Evolutionary conservation across 2,113 vertebrate species (phyloP).

Genomic region (Trinectes maculatus): DNA sequence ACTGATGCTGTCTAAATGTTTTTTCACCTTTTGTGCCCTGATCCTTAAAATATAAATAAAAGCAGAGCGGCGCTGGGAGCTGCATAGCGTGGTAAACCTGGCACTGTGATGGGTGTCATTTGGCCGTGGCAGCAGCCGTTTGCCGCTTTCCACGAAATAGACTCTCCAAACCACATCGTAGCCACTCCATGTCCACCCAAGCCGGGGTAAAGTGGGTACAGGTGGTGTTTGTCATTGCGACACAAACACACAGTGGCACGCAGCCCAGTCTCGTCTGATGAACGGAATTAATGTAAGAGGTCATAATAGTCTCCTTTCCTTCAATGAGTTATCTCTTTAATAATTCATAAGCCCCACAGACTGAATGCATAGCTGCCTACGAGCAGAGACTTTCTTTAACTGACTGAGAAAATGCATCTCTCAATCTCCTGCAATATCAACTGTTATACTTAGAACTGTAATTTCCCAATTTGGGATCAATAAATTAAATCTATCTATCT

Average conservation of each 20-base stretch:
- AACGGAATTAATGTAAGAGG: conserved; percentile 12
- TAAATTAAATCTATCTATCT: too few relatives aligned
- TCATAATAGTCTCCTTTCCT: conserved; percentile 22
- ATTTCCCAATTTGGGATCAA: too few relatives aligned
- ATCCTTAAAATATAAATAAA: conserved; percentile 21
- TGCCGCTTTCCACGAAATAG: conserved; percentile 3
- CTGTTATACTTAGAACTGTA: too few relatives aligned
- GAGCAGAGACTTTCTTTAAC: background rate
- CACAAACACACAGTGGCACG: background rate
- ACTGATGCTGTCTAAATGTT: conserved; percentile 46
- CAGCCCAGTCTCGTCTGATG: conserved; percentile 12
- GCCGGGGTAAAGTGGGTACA: conserved; percentile 37
- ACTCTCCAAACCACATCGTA: conserved; percentile 24
- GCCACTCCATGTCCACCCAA: conserved; percentile 43
- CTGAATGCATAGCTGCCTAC: background rate
- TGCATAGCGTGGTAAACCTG: conserved; percentile 2
- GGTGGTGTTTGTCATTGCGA: conserved; percentile 42
- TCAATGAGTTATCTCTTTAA: conserved; percentile 28
- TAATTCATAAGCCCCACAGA: conserved; percentile 29
- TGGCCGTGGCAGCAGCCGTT: conserved; percentile 46
- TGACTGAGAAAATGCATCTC: background rate
- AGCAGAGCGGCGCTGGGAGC: conserved; percentile 14
- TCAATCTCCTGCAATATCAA: too few relatives aligned
- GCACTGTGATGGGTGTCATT: conserved; percentile 41
- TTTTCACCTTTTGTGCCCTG: conserved; percentile 46